phyloP scores from a whole-genome alignment of 2,113 vertebrate genomes.

The Eurypyga helias region DNA sequence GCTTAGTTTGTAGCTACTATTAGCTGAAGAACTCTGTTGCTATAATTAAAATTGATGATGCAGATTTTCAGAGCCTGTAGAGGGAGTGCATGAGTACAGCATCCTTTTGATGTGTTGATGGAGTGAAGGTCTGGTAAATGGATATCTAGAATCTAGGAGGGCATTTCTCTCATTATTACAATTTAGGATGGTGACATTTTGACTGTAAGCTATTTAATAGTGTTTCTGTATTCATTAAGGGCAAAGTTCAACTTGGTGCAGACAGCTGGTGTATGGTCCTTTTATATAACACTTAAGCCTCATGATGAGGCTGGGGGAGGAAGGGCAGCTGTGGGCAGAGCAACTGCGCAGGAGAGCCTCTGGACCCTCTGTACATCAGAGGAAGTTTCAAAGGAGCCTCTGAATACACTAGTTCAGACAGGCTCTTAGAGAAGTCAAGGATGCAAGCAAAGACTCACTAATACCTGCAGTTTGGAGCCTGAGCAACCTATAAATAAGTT shows the following conservation, averaged over 20 bases:
- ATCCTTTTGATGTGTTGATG: slow-evolving; percentile 52
- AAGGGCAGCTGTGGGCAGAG: slow-evolving; percentile 62
- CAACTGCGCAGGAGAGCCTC: slow-evolving; percentile 20
- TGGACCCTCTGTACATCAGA: slow-evolving; percentile 39
- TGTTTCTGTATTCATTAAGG: slow-evolving; percentile 69
- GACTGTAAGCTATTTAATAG: slow-evolving; percentile 66
- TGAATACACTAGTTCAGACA: not conserved
- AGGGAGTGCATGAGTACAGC: slow-evolving; percentile 43
- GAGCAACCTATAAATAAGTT: not conserved
- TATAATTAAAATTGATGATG: slow-evolving; percentile 54
- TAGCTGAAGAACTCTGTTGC: slow-evolving; percentile 14
- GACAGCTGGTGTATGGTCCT: slow-evolving; percentile 68
- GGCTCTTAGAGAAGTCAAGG: not conserved
- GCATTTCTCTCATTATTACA: slow-evolving; percentile 62
- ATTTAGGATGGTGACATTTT: slow-evolving; percentile 59
- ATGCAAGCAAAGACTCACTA: not conserved
- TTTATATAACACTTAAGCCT: slow-evolving; percentile 70
- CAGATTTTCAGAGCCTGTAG: slow-evolving; percentile 61
- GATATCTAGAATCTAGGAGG: slow-evolving; percentile 53
- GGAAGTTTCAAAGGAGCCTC: slow-evolving; percentile 52
- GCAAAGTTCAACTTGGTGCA: slow-evolving; percentile 64
- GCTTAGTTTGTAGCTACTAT: slow-evolving; percentile 7
- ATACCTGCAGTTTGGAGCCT: not conserved
- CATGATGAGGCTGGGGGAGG: slow-evolving; percentile 57
- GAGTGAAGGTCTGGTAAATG: slow-evolving; percentile 38